A percentile compares a stretch with the other conserved stretches of the same genome.
Conservation (phyloP, 2,797 vertebrate genomes). For the Takifugu ocellatus region DNA sequence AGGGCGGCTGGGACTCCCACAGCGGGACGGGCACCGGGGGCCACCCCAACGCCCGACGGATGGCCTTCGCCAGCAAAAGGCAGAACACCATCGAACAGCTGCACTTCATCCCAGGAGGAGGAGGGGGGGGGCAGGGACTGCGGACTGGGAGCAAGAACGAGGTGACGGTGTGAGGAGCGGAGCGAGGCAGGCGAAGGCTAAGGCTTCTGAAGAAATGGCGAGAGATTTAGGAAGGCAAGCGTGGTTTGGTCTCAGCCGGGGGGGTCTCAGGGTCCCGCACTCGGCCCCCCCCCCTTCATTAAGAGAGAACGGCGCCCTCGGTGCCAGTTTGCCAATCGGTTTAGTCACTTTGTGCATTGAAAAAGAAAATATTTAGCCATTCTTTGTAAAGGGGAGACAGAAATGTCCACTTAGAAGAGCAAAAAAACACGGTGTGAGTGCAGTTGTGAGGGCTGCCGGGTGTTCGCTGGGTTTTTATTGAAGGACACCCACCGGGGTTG, state of each 20-base stretch:
- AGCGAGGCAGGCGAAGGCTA: slow-evolving; percentile 19
- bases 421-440: slow-evolving; percentile 24
- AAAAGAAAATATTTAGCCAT: slow-evolving; percentile 65
- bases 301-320: slow-evolving; percentile 17
- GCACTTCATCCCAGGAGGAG: slow-evolving; percentile 87
- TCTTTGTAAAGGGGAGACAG: slow-evolving; percentile 51
- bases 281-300: slow-evolving; percentile 1
- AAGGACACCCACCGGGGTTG: slow-evolving; percentile 34
- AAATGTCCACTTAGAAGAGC: slow-evolving; percentile 44
- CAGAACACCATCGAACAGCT: slow-evolving; percentile 92
- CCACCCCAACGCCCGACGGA: slow-evolving; percentile 74
- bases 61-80: slow-evolving; percentile 84
- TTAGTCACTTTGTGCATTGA: slow-evolving; percentile 43
- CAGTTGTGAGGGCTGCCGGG: slow-evolving; percentile 30
- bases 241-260: slow-evolving; percentile 2
- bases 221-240: slow-evolving; percentile 1
- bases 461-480: slow-evolving; percentile 53
- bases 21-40: slow-evolving; percentile 35
- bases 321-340: slow-evolving; percentile 30
- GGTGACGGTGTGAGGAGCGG: slow-evolving; percentile 82
- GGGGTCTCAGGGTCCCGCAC: neutral
- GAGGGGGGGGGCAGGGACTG: slow-evolving; percentile 79
- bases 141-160: slow-evolving; percentile 90
- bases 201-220: neutral
- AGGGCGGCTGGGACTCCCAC: slow-evolving; percentile 57